Evolutionary conservation across 1,140 invertebrate genomes (phyloP).

Genomic region (Bathynomus jamesi): DNA sequence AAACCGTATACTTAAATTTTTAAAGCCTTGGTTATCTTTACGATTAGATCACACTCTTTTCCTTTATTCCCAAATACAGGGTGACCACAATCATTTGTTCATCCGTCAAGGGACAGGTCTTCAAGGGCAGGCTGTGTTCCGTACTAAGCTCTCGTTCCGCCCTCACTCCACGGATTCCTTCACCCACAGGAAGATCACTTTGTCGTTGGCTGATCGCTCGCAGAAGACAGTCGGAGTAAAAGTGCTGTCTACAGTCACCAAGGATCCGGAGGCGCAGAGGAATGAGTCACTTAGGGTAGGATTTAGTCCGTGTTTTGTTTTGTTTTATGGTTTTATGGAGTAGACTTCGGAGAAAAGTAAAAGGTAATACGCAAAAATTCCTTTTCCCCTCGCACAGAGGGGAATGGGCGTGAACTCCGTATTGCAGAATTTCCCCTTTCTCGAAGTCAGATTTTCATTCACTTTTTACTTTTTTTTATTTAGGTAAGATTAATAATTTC

Average conservation of each 20-base stretch:
- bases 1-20: too few species aligned
- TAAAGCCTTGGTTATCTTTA: too few species aligned
- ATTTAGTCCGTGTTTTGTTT: background rate
- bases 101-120: conserved; percentile 95
- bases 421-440: too few species aligned
- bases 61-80: too few species aligned
- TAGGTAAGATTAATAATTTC: too few species aligned
- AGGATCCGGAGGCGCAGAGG: conserved; percentile 86
- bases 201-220: conserved; percentile 93
- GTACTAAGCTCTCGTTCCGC: conserved; percentile 91
- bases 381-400: too few species aligned
- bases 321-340: background rate
- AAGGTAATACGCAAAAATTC: too few species aligned
- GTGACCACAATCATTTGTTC: conserved; percentile 90
- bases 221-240: conserved; percentile 94
- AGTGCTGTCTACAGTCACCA: conserved; percentile 86
- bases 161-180: conserved; percentile 97
- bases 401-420: too few species aligned
- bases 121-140: conserved; percentile 93
- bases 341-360: background rate
- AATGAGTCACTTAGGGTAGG: conserved; percentile 49
- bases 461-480: too few species aligned
- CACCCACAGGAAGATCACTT: conserved; percentile 97
- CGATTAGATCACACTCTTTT: too few species aligned
- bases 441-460: too few species aligned